Conservation (phyloP, 1,140 invertebrate species). For the Brachionus sp. region DNA sequence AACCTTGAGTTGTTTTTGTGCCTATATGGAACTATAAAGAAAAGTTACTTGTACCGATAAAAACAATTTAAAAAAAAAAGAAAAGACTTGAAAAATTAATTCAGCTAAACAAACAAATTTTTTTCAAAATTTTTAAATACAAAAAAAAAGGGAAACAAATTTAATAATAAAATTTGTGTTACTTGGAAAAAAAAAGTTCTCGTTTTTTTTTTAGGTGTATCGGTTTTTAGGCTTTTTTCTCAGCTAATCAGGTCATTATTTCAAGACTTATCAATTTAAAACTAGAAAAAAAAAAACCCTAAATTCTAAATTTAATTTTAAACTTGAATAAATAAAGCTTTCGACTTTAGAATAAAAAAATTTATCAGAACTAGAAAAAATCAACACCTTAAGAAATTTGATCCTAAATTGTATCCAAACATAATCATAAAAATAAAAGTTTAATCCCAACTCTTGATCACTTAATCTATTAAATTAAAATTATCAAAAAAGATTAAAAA, state of each 20-base stretch:
- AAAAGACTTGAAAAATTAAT: too few relatives aligned
- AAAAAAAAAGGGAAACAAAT: too few relatives aligned
- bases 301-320: neutral
- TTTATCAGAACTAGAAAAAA: neutral
- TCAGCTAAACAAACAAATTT: too few relatives aligned
- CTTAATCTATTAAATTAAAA: conserved; percentile 1
- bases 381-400: neutral
- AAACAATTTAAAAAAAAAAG: too few relatives aligned
- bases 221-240: neutral
- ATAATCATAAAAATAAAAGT: neutral
- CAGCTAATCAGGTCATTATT: neutral
- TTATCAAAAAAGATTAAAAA: conserved; percentile 11
- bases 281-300: neutral
- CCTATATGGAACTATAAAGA: too few relatives aligned
- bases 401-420: neutral
- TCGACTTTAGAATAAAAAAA: neutral
- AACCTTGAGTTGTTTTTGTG: too few relatives aligned
- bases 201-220: neutral
- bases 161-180: too few relatives aligned
- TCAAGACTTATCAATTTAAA: neutral
- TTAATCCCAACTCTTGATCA: conserved; percentile 6
- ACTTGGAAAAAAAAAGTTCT: neutral
- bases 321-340: neutral
- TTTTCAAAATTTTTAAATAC: too few relatives aligned
- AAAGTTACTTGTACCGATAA: too few relatives aligned